These are phyloP conservation scores for Lydus trimaculatus DNA, from an alignment of 2,888 invertebrate species.

Conservation along the genomic window DNA sequence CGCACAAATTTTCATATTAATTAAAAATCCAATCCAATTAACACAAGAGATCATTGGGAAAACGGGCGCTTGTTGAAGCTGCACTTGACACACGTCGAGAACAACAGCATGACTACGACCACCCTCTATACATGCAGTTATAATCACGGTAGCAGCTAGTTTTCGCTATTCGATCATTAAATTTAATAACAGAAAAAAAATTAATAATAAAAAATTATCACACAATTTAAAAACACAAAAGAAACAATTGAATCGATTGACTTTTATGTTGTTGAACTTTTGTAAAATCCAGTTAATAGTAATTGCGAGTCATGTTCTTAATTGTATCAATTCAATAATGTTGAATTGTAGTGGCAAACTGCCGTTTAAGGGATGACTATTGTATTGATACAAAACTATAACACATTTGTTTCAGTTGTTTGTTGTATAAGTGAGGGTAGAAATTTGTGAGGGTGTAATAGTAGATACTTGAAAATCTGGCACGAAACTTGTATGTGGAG, in stretches of 20 bases:
- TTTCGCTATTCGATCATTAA: not conserved
- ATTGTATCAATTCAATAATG: slow-evolving; percentile 36
- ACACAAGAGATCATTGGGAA: slow-evolving; percentile 54
- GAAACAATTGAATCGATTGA: not conserved
- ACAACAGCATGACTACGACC: slow-evolving; percentile 43
- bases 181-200: not conserved
- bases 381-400: slow-evolving; percentile 43
- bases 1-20: slow-evolving; percentile 61
- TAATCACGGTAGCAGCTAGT: not conserved
- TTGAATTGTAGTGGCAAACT: slow-evolving; percentile 39
- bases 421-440: not conserved
- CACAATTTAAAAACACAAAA: not conserved
- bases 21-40: slow-evolving; percentile 63
- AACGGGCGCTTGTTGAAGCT: slow-evolving; percentile 52
- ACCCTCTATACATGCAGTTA: slow-evolving; percentile 13
- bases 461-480: slow-evolving; percentile 51
- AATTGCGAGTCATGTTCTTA: slow-evolving; percentile 55
- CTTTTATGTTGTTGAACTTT: not conserved
- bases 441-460: slow-evolving; percentile 32
- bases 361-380: slow-evolving; percentile 35
- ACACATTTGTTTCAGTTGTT: slow-evolving; percentile 44
- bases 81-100: slow-evolving; percentile 61
- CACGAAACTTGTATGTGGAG: slow-evolving; percentile 36
- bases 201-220: no score
- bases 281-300: slow-evolving; percentile 53